These are phyloP conservation scores for Drosophila greeni DNA, from an alignment of 2,888 invertebrate species.

Conservation along the genomic window DNA sequence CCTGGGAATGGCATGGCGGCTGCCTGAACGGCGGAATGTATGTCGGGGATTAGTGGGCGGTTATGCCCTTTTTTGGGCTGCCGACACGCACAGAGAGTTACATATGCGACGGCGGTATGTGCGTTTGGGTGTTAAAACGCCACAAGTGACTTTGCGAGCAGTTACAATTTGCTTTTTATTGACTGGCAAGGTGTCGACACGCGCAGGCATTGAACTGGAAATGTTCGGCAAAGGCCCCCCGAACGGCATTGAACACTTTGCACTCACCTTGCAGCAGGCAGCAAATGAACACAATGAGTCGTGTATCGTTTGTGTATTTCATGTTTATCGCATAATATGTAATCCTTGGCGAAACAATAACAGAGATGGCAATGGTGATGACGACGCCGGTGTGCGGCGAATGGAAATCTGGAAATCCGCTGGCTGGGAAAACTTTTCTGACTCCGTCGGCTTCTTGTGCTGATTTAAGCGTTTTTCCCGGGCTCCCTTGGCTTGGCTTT, in stretches of 20 bases:
- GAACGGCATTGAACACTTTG: constrained; percentile 35
- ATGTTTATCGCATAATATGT: constrained; percentile 78
- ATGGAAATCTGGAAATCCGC: constrained; percentile 44
- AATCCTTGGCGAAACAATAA: constrained; percentile 47
- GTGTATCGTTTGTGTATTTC: constrained; percentile 76
- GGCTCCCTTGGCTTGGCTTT: constrained; percentile 19
- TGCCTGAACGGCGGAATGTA: constrained; percentile 14
- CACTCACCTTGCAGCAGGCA: constrained; percentile 75
- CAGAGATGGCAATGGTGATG: constrained; percentile 19
- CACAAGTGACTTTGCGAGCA: constrained; percentile 69
- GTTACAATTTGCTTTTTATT: constrained; percentile 73
- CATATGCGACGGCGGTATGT: constrained; percentile 26
- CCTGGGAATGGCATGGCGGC: not conserved
- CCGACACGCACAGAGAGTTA: constrained; percentile 39
- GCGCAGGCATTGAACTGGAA: constrained; percentile 33
- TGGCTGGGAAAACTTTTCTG: constrained; percentile 38
- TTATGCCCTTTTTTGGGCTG: constrained; percentile 21
- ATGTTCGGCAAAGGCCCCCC: constrained; percentile 8
- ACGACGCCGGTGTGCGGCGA: constrained; percentile 20
- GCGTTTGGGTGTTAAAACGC: constrained; percentile 62
- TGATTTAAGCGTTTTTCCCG: constrained; percentile 59
- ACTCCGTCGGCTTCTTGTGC: constrained; percentile 37
- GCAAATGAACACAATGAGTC: constrained; percentile 76
- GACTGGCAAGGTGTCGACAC: constrained; percentile 56
- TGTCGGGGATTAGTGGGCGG: constrained; percentile 35